Evolutionary conservation across 2,888 invertebrate species (phyloP).

Genomic region (Syrista parreyssii): DNA sequence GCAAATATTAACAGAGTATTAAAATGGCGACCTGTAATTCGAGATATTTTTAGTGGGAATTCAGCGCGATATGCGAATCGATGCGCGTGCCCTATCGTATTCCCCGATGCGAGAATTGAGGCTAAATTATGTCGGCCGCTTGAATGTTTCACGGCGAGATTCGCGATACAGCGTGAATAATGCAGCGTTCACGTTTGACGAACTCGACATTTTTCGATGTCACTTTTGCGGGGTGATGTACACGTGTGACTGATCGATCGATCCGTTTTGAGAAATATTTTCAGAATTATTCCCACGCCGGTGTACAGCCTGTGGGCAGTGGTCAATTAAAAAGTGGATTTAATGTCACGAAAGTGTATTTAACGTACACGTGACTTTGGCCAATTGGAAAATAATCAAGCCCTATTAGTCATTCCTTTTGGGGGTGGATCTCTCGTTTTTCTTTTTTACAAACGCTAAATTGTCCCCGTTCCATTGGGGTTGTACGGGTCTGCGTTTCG

Average conservation of each 20-base stretch:
- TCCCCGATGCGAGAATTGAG: conserved; percentile 40
- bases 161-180: conserved; percentile 44
- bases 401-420: conserved; percentile 1
- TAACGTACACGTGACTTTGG: too few relatives aligned
- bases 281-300: too few relatives aligned
- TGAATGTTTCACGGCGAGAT: conserved; percentile 31
- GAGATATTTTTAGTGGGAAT: not conserved
- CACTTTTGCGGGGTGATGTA: too few relatives aligned
- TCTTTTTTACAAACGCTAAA: not conserved
- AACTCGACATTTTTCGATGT: not conserved
- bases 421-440: not conserved
- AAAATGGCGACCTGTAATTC: too few relatives aligned
- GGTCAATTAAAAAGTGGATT: too few relatives aligned
- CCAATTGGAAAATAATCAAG: not conserved
- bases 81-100: conserved; percentile 45
- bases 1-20: too few relatives aligned
- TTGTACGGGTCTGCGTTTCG: too few relatives aligned
- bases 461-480: not conserved
- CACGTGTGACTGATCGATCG: too few relatives aligned
- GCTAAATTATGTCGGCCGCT: conserved; percentile 43
- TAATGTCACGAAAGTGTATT: too few relatives aligned
- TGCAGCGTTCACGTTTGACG: conserved; percentile 16
- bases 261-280: too few relatives aligned
- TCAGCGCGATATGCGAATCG: conserved; percentile 13
- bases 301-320: too few relatives aligned